Conservation (phyloP, 2,888 invertebrate genomes). For the Hypercompe scribonia region DNA sequence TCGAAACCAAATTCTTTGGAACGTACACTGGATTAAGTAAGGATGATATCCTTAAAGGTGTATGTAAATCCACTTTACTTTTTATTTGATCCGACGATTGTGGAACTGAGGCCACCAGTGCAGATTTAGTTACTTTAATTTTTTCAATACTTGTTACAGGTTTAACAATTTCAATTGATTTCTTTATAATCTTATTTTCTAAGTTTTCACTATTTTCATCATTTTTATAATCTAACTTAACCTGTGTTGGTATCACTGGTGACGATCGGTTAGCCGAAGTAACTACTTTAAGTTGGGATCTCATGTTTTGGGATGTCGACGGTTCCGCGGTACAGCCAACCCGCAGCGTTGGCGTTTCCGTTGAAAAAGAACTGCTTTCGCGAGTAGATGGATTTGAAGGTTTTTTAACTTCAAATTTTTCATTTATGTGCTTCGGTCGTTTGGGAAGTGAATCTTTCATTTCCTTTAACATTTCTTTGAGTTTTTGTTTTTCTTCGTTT, state of each 20-base stretch:
- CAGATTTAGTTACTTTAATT: slow-evolving; percentile 20
- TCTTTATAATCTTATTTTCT: slow-evolving; percentile 11
- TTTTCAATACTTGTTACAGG: slow-evolving; percentile 11
- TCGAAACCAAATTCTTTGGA: slow-evolving; percentile 47
- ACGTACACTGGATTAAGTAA: slow-evolving; percentile 70
- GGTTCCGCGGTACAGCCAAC: slow-evolving; percentile 61
- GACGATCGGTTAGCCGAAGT: slow-evolving; percentile 14
- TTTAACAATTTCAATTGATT: neutral
- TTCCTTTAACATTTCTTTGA: slow-evolving; percentile 91
- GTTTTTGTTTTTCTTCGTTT: slow-evolving; percentile 84
- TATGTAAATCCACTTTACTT: slow-evolving; percentile 54
- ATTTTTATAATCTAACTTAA: slow-evolving; percentile 51
- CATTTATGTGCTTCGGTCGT: slow-evolving; percentile 75
- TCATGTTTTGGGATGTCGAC: slow-evolving; percentile 22
- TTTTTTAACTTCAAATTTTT: slow-evolving; percentile 29
- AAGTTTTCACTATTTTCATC: slow-evolving; percentile 40
- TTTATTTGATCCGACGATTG: neutral
- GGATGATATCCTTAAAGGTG: slow-evolving; percentile 76
- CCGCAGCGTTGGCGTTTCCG: slow-evolving; percentile 75
- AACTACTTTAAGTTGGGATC: slow-evolving; percentile 13
- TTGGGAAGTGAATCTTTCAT: slow-evolving; percentile 92
- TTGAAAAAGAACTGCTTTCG: slow-evolving; percentile 36
- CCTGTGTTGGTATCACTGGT: slow-evolving; percentile 48
- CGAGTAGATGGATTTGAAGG: slow-evolving; percentile 25
- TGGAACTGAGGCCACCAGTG: slow-evolving; percentile 3